phyloP scores from a whole-genome alignment of 2,797 vertebrate genomes.

The Lepilemur ruficaudatus region DNA sequence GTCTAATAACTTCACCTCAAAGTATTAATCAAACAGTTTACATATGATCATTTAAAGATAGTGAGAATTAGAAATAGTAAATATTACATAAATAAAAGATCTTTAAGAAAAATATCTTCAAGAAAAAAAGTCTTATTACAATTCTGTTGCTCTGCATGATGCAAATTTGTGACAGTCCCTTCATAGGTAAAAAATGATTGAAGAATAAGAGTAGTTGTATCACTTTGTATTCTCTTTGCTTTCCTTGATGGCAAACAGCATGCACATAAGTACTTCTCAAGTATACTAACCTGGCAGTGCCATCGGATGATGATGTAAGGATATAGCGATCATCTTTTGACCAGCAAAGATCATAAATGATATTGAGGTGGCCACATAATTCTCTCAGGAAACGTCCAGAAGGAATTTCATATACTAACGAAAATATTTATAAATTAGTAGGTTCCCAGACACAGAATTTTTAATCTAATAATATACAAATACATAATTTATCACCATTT shows the following conservation, averaged over 20 bases:
- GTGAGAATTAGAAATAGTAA: background rate
- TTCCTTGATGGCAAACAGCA: background rate
- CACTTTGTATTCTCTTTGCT: background rate
- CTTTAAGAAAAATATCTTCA: background rate
- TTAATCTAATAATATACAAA: conserved; percentile 36
- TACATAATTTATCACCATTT: conserved; percentile 9
- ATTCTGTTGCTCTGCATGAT: background rate
- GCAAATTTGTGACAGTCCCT: background rate
- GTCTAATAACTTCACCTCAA: conserved; percentile 2
- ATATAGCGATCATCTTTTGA: conserved; percentile 91
- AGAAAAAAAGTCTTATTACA: background rate
- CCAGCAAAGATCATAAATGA: conserved; percentile 98
- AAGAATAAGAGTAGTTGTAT: background rate
- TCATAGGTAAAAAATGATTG: background rate
- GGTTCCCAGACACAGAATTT: background rate
- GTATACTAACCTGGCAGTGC: conserved; percentile 93
- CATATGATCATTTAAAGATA: background rate
- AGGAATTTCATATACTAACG: conserved; percentile 96
- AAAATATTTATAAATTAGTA: conserved; percentile 67
- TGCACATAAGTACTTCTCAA: background rate
- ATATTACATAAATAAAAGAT: background rate
- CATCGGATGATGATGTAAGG: conserved; percentile 96
- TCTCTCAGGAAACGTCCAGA: conserved; percentile 93
- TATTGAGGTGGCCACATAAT: conserved; percentile 95
- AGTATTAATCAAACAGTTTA: conserved; percentile 12